These are phyloP conservation scores for Ianthella basta DNA, from an alignment of 37 sponge, comb jelly and placozoan species.

Conservation along the genomic window DNA sequence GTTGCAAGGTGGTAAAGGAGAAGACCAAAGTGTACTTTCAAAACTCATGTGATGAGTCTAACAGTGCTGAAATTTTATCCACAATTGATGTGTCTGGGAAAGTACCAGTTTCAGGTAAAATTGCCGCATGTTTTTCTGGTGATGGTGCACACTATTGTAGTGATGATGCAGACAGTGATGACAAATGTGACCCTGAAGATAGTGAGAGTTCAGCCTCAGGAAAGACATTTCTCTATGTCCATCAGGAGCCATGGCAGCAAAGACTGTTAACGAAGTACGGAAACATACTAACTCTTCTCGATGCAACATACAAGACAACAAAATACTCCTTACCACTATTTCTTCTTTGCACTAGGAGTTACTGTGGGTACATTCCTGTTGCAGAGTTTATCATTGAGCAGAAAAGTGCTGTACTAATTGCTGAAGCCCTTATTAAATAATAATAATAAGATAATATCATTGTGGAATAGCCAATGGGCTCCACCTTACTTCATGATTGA, in stretches of 20 bases:
- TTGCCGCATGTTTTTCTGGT: too few species aligned
- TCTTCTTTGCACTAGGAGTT: conserved; percentile 40
- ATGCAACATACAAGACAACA: conserved; percentile 51
- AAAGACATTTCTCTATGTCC: conserved; percentile 41
- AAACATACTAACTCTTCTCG: conserved; percentile 39
- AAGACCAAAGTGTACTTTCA: too few species aligned
- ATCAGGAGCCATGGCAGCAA: conserved; percentile 58
- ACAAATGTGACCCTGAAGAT: too few species aligned
- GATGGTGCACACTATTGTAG: too few species aligned
- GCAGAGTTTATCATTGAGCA: conserved; percentile 47
- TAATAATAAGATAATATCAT: conserved; percentile 17
- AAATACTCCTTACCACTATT: conserved; percentile 47
- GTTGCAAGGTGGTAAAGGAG: too few species aligned
- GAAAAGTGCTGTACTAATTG: conserved; percentile 18
- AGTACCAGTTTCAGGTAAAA: too few species aligned
- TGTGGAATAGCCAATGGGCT: conserved; percentile 42
- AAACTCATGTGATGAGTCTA: too few species aligned
- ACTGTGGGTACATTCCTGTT: conserved; percentile 36
- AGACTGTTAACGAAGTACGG: conserved; percentile 38
- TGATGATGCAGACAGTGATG: too few species aligned
- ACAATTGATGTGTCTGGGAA: too few species aligned
- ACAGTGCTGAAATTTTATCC: too few species aligned
- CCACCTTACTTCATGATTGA: conserved; percentile 41
- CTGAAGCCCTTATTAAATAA: too few species aligned
- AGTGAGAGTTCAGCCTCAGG: not conserved